Evolutionary conservation across 1,140 invertebrate species (phyloP), one percentile per base, ranked within the genome.

Genomic region (Diorhabda elongata): DNA sequence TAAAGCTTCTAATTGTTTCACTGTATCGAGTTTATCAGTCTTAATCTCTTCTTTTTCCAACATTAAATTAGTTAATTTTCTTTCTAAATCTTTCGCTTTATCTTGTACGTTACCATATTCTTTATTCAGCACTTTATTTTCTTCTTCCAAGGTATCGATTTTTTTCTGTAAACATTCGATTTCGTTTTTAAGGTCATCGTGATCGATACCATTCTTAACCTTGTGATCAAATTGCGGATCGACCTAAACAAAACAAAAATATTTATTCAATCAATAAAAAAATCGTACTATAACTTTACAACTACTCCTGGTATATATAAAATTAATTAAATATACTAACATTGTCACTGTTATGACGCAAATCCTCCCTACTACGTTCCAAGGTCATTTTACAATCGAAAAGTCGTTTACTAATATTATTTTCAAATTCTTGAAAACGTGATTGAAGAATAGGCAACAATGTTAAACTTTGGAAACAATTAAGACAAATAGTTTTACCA

Each of bases 81-180:
- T n/a, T 56, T 57, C 11, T 2, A 64, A 45, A 26, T 64, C n/a
- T 64, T 44, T 57, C 3, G 47, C 41, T 26, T 64, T 57, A 42
- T 64, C 44, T 43, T n/a, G 11, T 11, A 4, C 8, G 7, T 44
- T 8, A 41, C 26, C 26, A 67, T 42, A 42, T 45, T n/a, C 5
- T 43, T 67, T 59, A 52, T 52, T n/a, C 6, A 8, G 6, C n/a
- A 52, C 47, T 52, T 57, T 45, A 9, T 67, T 67, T 26, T 67
- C 65, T 59, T 67, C 42, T 45, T 59, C 58, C 4, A 60, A 11
- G n/a, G n/a, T 44, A 44, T 67, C 65, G 4, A 65, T 45, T 6
- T 9, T 57, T 65, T 11, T 56, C 42, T 57, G 64, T 9, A 65
- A 57, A 2, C 57, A 41, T 44, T 67, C 65, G 45, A 60, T 52